Conservation (phyloP, 2,888 invertebrate genomes). For the Pristionchus entomophagus region DNA sequence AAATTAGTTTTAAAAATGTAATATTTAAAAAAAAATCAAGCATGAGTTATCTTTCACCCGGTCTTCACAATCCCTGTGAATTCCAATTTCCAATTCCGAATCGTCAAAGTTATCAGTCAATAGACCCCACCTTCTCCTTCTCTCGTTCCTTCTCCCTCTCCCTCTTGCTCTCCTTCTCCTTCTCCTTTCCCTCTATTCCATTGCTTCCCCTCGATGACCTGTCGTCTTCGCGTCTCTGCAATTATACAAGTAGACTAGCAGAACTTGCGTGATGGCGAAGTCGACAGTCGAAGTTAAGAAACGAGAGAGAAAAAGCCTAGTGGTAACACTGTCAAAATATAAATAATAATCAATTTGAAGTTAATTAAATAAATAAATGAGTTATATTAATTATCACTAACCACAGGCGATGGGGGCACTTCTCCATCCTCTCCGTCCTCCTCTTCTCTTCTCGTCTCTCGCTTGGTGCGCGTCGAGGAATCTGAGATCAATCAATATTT, state of each 20-base stretch:
- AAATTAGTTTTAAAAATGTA: neutral
- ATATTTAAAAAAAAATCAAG: neutral
- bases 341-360: too few relatives aligned
- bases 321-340: too few relatives aligned
- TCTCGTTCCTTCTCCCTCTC: constrained; percentile 35
- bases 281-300: too few relatives aligned
- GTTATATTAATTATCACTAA: too few relatives aligned
- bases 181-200: neutral
- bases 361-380: too few relatives aligned
- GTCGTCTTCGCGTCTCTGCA: constrained; percentile 20
- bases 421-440: constrained; percentile 37
- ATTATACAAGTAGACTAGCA: neutral
- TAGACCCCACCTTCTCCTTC: too few relatives aligned
- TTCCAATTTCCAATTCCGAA: neutral
- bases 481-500: neutral
- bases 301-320: too few relatives aligned
- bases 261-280: too few relatives aligned
- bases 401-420: constrained; percentile 3
- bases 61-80: neutral
- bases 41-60: neutral
- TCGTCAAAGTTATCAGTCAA: too few relatives aligned
- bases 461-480: neutral
- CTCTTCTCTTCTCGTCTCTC: neutral
- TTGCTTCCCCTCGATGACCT: neutral
- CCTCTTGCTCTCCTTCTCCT: neutral